Conservation (phyloP, 2,888 invertebrate species). For the Himalopsyche anomala region DNA sequence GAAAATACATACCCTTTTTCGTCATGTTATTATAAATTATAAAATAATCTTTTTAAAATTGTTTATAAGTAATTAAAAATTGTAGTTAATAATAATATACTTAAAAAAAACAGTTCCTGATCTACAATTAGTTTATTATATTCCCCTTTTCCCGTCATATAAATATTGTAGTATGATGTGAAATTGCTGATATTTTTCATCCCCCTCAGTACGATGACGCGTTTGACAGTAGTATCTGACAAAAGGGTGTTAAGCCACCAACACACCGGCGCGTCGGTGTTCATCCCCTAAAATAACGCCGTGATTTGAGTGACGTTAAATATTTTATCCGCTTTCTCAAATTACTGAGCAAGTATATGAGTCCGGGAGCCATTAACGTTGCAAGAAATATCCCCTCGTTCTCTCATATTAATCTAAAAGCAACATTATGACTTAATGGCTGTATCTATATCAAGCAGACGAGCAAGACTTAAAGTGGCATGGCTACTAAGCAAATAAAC, state of each 20-base stretch:
- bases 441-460: conserved; percentile 12
- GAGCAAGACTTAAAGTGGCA: neutral
- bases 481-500: neutral
- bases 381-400: neutral
- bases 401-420: conserved; percentile 22
- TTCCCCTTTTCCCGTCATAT: too few relatives aligned
- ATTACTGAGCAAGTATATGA: conserved; percentile 52
- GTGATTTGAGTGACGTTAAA: conserved; percentile 58
- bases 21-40: too few relatives aligned
- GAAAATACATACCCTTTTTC: too few relatives aligned
- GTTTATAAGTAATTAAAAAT: too few relatives aligned
- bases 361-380: conserved; percentile 52
- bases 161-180: too few relatives aligned
- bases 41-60: too few relatives aligned
- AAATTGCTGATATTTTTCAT: neutral
- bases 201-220: neutral
- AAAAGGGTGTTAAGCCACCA: conserved; percentile 54
- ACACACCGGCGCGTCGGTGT: conserved; percentile 41
- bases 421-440: conserved; percentile 26
- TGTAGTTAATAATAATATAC: too few relatives aligned
- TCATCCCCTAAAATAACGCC: conserved; percentile 45
- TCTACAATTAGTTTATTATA: too few relatives aligned
- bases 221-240: conserved; percentile 12
- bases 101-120: too few relatives aligned
- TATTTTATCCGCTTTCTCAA: conserved; percentile 61